Percentiles rank a stretch among this genome's conserved stretches.
These are phyloP conservation scores for Oscheius sp. DNA, from an alignment of 2,888 invertebrate species.

Conservation along the genomic window DNA sequence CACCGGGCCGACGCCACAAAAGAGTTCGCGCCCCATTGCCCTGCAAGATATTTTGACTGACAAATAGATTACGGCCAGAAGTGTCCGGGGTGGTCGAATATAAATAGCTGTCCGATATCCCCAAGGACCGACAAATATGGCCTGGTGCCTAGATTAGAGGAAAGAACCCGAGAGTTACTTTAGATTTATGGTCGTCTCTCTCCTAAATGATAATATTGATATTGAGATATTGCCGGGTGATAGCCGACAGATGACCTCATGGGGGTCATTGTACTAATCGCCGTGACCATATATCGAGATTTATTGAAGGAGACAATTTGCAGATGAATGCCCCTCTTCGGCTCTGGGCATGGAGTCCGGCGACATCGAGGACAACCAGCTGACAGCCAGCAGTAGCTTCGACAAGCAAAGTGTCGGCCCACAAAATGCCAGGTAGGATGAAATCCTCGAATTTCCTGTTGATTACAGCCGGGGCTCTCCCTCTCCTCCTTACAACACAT, in stretches of 20 bases:
- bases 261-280: constrained; percentile 20
- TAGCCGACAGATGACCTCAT: constrained; percentile 11
- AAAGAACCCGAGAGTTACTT: neutral
- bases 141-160: constrained; percentile 29
- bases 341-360: constrained; percentile 87
- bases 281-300: neutral
- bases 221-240: neutral
- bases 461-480: neutral
- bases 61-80: constrained; percentile 18
- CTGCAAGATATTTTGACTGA: constrained; percentile 4
- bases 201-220: constrained; percentile 14
- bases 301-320: constrained; percentile 1
- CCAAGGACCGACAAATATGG: constrained; percentile 10
- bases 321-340: constrained; percentile 47
- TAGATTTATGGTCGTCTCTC: neutral
- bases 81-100: constrained; percentile 13
- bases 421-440: constrained; percentile 82
- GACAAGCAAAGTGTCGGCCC: constrained; percentile 87
- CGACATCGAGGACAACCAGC: constrained; percentile 83
- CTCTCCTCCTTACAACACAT: constrained; percentile 23
- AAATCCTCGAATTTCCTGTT: neutral
- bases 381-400: constrained; percentile 87
- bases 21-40: neutral
- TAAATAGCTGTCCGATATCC: too few species aligned
- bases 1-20: constrained; percentile 5